phyloP scores from a whole-genome alignment of 2,113 vertebrate genomes.

The Ptychochromis oligacanthus region DNA sequence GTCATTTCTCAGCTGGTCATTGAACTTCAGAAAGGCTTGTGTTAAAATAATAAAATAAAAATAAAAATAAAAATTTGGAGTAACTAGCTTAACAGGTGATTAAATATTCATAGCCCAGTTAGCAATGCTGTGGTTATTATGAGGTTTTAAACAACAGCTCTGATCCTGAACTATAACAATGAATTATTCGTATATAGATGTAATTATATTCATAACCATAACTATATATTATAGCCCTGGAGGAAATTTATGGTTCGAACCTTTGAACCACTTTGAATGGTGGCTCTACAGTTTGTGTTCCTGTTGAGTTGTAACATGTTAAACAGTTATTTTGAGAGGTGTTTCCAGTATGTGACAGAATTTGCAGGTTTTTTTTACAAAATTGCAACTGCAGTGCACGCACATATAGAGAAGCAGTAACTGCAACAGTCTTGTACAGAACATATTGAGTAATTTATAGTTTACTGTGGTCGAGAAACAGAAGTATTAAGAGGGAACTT shows the following conservation, averaged over 20 bases:
- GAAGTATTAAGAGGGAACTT: constrained; percentile 38
- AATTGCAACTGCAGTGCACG: constrained; percentile 13
- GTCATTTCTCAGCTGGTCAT: neutral
- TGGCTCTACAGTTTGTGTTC: neutral
- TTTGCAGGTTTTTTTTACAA: constrained; percentile 24
- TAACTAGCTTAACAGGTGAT: neutral
- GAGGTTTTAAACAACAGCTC: neutral
- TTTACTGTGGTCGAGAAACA: constrained; percentile 45
- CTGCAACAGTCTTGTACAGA: constrained; percentile 21
- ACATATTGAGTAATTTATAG: constrained; percentile 53
- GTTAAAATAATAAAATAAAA: neutral
- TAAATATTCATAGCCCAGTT: no score
- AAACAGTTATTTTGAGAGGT: neutral
- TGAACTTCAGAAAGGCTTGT: neutral
- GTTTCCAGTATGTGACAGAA: constrained; percentile 1
- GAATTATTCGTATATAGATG: neutral
- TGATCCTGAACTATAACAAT: neutral
- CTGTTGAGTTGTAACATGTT: neutral
- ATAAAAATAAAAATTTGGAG: neutral
- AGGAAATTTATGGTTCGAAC: neutral
- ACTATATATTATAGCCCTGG: neutral
- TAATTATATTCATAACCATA: neutral
- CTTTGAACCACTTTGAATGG: neutral
- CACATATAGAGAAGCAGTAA: constrained; percentile 50
- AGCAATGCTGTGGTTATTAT: neutral